These are phyloP conservation scores for Plodia interpunctella DNA, from an alignment of 1,140 invertebrate species.

Conservation along the genomic window DNA sequence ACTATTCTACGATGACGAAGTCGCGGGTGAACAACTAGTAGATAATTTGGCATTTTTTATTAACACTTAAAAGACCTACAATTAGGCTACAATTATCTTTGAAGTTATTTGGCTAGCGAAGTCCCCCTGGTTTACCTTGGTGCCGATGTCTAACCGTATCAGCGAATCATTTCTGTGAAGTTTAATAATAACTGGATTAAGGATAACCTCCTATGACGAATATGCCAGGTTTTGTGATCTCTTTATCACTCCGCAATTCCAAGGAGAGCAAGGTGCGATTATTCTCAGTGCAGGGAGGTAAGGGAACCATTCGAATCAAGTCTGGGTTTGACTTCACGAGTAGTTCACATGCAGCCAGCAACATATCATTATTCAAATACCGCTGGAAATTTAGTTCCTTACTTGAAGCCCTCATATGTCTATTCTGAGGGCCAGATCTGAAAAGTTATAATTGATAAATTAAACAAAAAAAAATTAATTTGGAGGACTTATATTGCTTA, in stretches of 20 bases:
- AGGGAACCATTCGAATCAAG: conserved; percentile 31
- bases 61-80: too few relatives aligned
- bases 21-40: too few relatives aligned
- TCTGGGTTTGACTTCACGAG: conserved; percentile 39
- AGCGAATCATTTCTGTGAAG: too few relatives aligned
- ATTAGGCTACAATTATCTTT: too few relatives aligned
- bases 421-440: conserved; percentile 59
- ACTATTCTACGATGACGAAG: too few relatives aligned
- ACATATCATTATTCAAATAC: conserved; percentile 36
- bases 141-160: too few relatives aligned
- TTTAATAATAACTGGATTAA: too few relatives aligned
- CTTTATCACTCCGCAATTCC: conserved; percentile 52
- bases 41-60: too few relatives aligned
- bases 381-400: conserved; percentile 28
- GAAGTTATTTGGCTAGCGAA: too few relatives aligned
- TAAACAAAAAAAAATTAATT: too few relatives aligned
- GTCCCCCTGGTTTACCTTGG: too few relatives aligned
- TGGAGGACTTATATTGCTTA: too few relatives aligned
- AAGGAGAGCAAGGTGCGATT: conserved; percentile 53
- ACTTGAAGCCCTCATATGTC: conserved; percentile 36
- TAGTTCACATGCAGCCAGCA: conserved; percentile 27
- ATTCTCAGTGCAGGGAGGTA: conserved; percentile 35
- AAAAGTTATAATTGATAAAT: conserved; percentile 1
- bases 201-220: conserved; percentile 52
- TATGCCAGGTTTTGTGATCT: conserved; percentile 58